Evolutionary conservation across 2,888 invertebrate genomes (phyloP), one percentile per base, ranked within the genome.

Genomic region (Congeria kusceri): DNA sequence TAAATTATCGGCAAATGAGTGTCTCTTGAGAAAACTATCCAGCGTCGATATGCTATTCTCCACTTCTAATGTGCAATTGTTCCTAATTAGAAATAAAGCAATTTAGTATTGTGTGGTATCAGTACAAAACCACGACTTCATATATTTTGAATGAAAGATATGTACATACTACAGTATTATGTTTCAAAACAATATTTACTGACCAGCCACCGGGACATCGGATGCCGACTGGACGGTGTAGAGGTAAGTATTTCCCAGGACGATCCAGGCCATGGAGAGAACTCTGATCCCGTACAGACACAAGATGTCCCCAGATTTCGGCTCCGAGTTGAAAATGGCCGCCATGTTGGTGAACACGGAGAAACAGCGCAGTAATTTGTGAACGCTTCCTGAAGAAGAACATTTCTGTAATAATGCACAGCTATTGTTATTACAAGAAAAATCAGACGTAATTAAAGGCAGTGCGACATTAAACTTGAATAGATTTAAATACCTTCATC

Each of bases 261-360:
- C 85, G 4, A 92, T 89, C 92, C 92, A 92, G 5, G 86, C 58
- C 79, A 92, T 87, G 59, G 88, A 89, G 47, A 92, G 62, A 63
- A 92, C 95, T 81, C 96, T 94, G 44, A 97, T 94, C 3, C 96
- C 96, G 86, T 97, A 96, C 77, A 96, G 95, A 90, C 96, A 96
- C 49, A 95, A 94, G 84, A 96, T 84, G 27, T 81, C 84, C 15
- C 80, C 75, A 1, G 80, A 53, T 27, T 80, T 65, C 18, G 86
- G 80, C n/a, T 84, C 81, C 5, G 78, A 77, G 46, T 79, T 81
- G 46, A 90, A 25, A 0, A 88, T 28, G 9, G 84, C 83, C 1
- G 84, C 81, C 18, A 83, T 77, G 68, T 89, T 90, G 3, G 85
- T 83, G 44, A 85, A 76, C 3, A 89, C 29, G 0, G 90, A 90